These are phyloP conservation scores for Ophthalmolycus amberensis DNA, from an alignment of 2,113 vertebrate genomes.

Conservation along the genomic window DNA sequence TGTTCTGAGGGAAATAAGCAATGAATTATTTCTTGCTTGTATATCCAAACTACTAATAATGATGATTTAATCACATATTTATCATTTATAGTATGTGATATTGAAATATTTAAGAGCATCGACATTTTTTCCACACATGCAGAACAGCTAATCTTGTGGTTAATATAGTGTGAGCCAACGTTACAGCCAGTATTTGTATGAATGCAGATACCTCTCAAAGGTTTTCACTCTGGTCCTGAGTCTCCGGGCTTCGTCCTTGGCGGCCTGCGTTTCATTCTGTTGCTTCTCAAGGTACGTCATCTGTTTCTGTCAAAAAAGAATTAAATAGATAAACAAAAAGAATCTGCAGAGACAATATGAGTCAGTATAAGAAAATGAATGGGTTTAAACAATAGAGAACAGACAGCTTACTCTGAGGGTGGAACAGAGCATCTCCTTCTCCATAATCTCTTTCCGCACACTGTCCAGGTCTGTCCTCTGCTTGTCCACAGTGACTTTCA, in stretches of 20 bases:
- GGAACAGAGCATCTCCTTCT: slow-evolving; percentile 90
- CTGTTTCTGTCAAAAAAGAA: slow-evolving; percentile 87
- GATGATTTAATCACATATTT: background rate
- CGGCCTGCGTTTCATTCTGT: slow-evolving; percentile 86
- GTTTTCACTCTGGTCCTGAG: slow-evolving; percentile 89
- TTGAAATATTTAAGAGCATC: background rate
- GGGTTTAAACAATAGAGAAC: background rate
- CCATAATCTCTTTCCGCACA: slow-evolving; percentile 84
- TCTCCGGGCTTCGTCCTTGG: slow-evolving; percentile 88
- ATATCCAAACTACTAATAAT: background rate
- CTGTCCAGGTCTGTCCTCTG: slow-evolving; percentile 88
- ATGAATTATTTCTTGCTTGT: background rate
- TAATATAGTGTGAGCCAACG: background rate
- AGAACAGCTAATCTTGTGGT: background rate
- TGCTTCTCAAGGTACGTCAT: slow-evolving; percentile 93
- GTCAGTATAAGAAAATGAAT: background rate
- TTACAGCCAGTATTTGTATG: background rate
- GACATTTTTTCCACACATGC: background rate
- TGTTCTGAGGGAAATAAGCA: background rate
- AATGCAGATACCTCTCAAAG: slow-evolving; percentile 87
- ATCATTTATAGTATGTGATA: background rate
- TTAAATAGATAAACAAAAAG: background rate
- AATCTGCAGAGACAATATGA: background rate
- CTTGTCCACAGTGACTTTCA: slow-evolving; percentile 88
- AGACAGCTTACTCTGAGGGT: slow-evolving; percentile 87